Evolutionary conservation across 1,140 invertebrate genomes (phyloP).

Genomic region (Linepithema humile): DNA sequence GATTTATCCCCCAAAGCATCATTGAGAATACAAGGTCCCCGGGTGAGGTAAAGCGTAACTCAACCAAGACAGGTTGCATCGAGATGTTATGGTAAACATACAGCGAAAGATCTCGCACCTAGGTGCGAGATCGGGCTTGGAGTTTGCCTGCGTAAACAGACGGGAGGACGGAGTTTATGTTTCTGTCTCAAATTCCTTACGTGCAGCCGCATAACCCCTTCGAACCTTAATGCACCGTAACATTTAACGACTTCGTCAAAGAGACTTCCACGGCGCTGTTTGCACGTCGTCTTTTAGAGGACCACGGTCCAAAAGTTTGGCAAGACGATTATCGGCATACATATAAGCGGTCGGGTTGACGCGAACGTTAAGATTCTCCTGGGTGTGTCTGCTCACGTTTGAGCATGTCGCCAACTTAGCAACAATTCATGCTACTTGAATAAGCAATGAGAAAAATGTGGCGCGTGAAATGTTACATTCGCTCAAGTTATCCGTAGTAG

Average conservation of each 20-base stretch:
- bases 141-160: slow-evolving; percentile 80
- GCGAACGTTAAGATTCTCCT: slow-evolving; percentile 53
- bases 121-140: slow-evolving; percentile 83
- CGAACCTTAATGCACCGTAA: slow-evolving; percentile 72
- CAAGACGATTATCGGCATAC: slow-evolving; percentile 70
- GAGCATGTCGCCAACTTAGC: slow-evolving; percentile 10
- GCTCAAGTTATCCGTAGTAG: neutral
- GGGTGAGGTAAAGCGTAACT: slow-evolving; percentile 69
- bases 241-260: slow-evolving; percentile 75
- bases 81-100: slow-evolving; percentile 78
- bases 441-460: slow-evolving; percentile 16
- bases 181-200: slow-evolving; percentile 81
- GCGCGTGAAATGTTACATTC: slow-evolving; percentile 4
- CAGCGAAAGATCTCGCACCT: slow-evolving; percentile 83
- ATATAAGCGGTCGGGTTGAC: slow-evolving; percentile 62
- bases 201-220: slow-evolving; percentile 69
- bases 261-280: slow-evolving; percentile 55
- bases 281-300: slow-evolving; percentile 61
- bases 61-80: slow-evolving; percentile 81
- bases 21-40: slow-evolving; percentile 65
- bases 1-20: slow-evolving; percentile 56
- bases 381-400: slow-evolving; percentile 44
- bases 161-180: slow-evolving; percentile 76
- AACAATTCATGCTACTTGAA: slow-evolving; percentile 22
- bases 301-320: slow-evolving; percentile 70